Base-by-base conservation (phyloP, 2,888 invertebrate species). In the Aphidoletes aphidimyza region DNA sequence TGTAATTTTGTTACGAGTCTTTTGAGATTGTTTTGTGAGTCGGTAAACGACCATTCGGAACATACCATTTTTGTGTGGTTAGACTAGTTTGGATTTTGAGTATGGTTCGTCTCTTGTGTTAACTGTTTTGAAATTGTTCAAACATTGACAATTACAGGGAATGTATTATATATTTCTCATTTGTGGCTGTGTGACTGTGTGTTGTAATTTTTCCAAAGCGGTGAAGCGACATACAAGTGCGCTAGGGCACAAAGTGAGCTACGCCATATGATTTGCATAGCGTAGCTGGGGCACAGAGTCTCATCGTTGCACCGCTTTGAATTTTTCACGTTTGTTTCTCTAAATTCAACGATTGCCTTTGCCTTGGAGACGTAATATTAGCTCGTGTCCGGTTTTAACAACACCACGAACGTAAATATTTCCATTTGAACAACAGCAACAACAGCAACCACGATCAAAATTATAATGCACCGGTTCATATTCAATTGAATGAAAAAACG, bases 131-230 rank as follows among this genome's bases (percentile, higher is more conserved):
- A 69, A 69, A 30, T 30, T 69, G 17, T n/a, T 30, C 30, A 69
- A 69, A 69, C 69, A 69, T 69, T 69, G 69, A 69, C 69, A 69
- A 69, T 69, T 69, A 69, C 69, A 69, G 69, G n/a, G 69, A 69
- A 69, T 34, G 69, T 69, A n/a, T n/a, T n/a, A n/a, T n/a, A n/a
- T n/a, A n/a, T n/a, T 30, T 14, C n/a, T n/a, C n/a, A 26, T 69
- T 14, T 30, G 69, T 30, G 69, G 30, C 30, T 69, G 14, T 30
- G 14, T 14, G 30, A 42, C 5, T n/a, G 69, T 30, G 69, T 1
- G 1, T 17, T 69, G 30, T 3, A 14, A 47, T 47, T 2, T 47
- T 17, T 19, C 2, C 17, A 6, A 19, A 47, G 17, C 17, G 9
- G 2, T 3, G 3, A 47, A 47, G 47, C 8, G 2, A 2, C 17